A percentile compares a stretch with the other conserved stretches of the same genome.
Conservation (phyloP, 1,140 invertebrate genomes). For the Drosophila kanapiae region DNA sequence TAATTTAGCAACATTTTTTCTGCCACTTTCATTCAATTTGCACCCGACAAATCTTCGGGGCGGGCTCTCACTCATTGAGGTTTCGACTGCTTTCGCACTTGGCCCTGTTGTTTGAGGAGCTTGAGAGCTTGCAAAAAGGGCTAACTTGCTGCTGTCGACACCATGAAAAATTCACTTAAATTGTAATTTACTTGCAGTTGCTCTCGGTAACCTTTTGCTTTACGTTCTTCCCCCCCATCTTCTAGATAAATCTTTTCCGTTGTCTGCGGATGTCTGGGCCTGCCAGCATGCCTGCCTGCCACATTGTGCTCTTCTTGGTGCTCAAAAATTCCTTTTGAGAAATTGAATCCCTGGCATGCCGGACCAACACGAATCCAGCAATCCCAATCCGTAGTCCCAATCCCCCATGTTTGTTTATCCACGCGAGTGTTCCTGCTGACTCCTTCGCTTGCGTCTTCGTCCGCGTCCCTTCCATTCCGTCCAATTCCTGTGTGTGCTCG, state of each 20-base stretch:
- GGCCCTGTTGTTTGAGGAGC: conserved; percentile 4
- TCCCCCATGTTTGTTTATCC: conserved; percentile 58
- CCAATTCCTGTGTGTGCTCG: conserved; percentile 36
- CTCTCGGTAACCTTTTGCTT: conserved; percentile 45
- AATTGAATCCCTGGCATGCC: conserved; percentile 71
- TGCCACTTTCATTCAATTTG: conserved; percentile 84
- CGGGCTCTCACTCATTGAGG: conserved; percentile 40
- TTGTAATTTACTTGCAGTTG: conserved; percentile 74
- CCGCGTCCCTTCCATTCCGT: conserved; percentile 8
- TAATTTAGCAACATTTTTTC: conserved; percentile 84
- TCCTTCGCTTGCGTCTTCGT: background rate
- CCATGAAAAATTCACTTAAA: conserved; percentile 68
- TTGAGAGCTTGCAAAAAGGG: conserved; percentile 42
- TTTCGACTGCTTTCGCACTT: conserved; percentile 41
- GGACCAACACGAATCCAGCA: conserved; percentile 49
- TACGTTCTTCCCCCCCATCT: background rate
- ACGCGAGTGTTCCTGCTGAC: conserved; percentile 29
- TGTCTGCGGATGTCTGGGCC: conserved; percentile 20
- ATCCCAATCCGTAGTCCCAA: conserved; percentile 29
- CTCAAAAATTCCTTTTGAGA: conserved; percentile 79
- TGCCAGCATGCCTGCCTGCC: conserved; percentile 6
- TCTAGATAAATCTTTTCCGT: conserved; percentile 29
- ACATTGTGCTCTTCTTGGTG: conserved; percentile 40
- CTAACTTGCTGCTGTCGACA: conserved; percentile 47
- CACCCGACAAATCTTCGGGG: conserved; percentile 66